Conservation (phyloP, 2,888 invertebrate species). For the Rhagophthalmus giganteus region DNA sequence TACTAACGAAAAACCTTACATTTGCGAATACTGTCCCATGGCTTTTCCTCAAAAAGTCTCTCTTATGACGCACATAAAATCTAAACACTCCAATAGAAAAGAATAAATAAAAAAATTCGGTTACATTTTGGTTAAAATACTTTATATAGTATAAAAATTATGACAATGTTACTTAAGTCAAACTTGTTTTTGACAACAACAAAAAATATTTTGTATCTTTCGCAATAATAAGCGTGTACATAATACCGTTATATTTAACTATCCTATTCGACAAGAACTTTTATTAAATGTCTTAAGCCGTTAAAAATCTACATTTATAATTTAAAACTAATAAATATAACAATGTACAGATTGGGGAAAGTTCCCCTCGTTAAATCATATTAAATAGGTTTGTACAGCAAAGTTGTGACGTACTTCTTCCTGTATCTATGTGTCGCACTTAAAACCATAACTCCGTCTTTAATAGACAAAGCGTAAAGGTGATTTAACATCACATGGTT, state of each 20-base stretch:
- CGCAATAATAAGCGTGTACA: too few relatives aligned
- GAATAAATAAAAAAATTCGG: too few relatives aligned
- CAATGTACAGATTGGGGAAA: slow-evolving; percentile 13
- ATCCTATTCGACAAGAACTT: neutral
- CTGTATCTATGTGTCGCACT: slow-evolving; percentile 98
- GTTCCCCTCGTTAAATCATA: slow-evolving; percentile 6
- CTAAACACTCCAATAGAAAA: too few relatives aligned
- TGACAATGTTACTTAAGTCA: too few relatives aligned
- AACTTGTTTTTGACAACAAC: too few relatives aligned
- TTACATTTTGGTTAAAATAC: too few relatives aligned
- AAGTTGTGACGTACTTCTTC: slow-evolving; percentile 98
- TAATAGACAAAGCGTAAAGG: slow-evolving; percentile 97
- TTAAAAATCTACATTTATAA: slow-evolving; percentile 4
- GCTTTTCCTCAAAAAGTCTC: slow-evolving; percentile 26
- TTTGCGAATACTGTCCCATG: slow-evolving; percentile 18
- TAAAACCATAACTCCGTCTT: slow-evolving; percentile 99
- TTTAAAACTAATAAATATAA: slow-evolving; percentile 19
- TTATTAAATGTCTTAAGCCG: neutral
- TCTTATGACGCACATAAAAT: slow-evolving; percentile 16
- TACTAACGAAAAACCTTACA: slow-evolving; percentile 26
- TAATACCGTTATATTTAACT: neutral
- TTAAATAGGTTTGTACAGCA: slow-evolving; percentile 97
- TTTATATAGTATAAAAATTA: too few relatives aligned
- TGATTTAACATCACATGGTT: slow-evolving; percentile 99
- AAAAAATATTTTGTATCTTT: too few relatives aligned